phyloP scores from a whole-genome alignment of 2,888 invertebrate genomes.

The Trachelus iudaicus region DNA sequence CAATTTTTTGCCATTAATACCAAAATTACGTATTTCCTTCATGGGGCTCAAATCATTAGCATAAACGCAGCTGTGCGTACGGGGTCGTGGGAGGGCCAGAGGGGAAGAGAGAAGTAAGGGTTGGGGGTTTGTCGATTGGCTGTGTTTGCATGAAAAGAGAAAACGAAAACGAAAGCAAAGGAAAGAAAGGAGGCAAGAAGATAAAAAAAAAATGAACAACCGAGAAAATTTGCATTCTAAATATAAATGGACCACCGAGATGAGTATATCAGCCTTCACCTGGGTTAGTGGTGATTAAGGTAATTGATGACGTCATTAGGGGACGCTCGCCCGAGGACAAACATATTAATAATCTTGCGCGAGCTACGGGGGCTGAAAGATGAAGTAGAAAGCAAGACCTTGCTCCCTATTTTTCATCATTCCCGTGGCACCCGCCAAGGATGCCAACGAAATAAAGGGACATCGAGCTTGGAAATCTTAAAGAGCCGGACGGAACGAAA shows the following conservation, averaged over 20 bases:
- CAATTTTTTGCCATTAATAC: too few species aligned
- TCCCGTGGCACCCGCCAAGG: neutral
- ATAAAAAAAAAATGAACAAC: neutral
- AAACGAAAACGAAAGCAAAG: neutral
- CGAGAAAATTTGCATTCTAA: conserved; percentile 1
- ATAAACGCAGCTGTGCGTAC: neutral
- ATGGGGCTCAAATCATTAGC: neutral
- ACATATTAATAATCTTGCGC: conserved; percentile 1
- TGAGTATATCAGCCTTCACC: conserved; percentile 6
- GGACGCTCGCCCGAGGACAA: conserved; percentile 8
- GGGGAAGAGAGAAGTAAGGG: too few species aligned
- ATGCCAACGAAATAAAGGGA: neutral
- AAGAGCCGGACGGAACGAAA: neutral
- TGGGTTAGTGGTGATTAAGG: conserved; percentile 7
- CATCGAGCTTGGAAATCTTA: neutral
- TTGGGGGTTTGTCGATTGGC: neutral
- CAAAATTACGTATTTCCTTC: neutral
- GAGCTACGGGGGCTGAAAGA: conserved; percentile 2
- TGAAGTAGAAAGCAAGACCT: conserved; percentile 8
- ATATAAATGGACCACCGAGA: conserved; percentile 4
- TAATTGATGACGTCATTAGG: conserved; percentile 6
- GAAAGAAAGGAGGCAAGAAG: neutral
- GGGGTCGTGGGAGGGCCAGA: neutral
- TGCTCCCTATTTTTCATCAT: conserved; percentile 7
- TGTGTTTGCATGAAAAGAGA: neutral